Percentiles rank a stretch among this genome's conserved stretches.
Conservation (phyloP, 2,888 invertebrate species). For the Micropterix aruncella region DNA sequence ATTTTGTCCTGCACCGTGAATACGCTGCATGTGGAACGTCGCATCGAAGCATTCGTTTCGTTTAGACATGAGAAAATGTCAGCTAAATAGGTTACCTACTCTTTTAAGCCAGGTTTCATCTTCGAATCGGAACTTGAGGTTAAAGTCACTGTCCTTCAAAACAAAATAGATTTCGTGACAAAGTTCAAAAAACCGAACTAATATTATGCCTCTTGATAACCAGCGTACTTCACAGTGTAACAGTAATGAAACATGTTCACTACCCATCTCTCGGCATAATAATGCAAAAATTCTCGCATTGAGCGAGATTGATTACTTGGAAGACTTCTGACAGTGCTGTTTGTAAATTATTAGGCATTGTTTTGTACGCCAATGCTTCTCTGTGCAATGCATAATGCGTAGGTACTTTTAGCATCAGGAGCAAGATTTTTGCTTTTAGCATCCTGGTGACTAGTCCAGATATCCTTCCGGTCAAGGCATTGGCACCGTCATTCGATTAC, state of each 20-base stretch:
- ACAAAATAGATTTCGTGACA: conserved; percentile 3
- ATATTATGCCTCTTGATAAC: conserved; percentile 5
- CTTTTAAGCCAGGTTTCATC: conserved; percentile 5
- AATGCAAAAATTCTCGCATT: neutral
- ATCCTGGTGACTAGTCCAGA: conserved; percentile 5
- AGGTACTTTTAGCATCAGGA: conserved; percentile 5
- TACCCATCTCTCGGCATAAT: conserved; percentile 4
- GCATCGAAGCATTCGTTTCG: conserved; percentile 4
- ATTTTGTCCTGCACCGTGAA: no score
- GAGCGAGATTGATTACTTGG: neutral
- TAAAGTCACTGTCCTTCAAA: no score
- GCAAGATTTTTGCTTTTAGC: conserved; percentile 4
- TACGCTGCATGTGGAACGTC: conserved; percentile 2
- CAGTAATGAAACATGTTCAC: no score
- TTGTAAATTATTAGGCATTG: neutral
- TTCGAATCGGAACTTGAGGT: conserved; percentile 4
- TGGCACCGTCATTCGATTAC: conserved; percentile 4
- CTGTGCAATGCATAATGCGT: conserved; percentile 1
- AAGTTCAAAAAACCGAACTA: conserved; percentile 5
- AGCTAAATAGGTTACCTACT: conserved; percentile 4
- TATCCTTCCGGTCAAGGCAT: neutral
- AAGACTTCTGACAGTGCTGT: neutral
- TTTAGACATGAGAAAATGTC: no score
- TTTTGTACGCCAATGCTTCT: conserved; percentile 4
- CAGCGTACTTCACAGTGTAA: conserved; percentile 5